Evolutionary conservation across 1,140 invertebrate genomes (phyloP).

Genomic region (Apis florea): DNA sequence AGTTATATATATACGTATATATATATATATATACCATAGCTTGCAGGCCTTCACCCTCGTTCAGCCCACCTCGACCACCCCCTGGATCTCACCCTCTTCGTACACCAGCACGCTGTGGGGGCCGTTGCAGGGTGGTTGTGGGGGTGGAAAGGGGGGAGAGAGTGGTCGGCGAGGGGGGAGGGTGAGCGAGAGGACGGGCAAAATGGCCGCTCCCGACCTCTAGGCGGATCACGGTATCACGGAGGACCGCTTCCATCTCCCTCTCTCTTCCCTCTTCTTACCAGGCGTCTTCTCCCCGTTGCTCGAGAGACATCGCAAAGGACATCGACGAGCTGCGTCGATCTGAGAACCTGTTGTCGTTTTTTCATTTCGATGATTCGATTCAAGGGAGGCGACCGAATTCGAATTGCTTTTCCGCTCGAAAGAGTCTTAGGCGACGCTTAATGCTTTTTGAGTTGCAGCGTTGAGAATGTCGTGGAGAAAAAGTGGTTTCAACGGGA

Average conservation of each 20-base stretch:
- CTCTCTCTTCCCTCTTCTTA: neutral
- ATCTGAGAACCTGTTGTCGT: slow-evolving; percentile 28
- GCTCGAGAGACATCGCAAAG: slow-evolving; percentile 18
- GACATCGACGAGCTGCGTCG: slow-evolving; percentile 34
- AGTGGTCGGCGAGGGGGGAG: slow-evolving; percentile 21
- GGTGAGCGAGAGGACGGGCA: slow-evolving; percentile 57
- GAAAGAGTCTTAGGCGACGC: no score
- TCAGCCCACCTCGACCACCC: slow-evolving; percentile 66
- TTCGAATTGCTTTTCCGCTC: no score
- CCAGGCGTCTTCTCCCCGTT: neutral
- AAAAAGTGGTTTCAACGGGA: no score
- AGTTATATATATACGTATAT: neutral
- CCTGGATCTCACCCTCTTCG: slow-evolving; percentile 53
- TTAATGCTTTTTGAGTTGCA: no score
- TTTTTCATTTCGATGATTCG: no score
- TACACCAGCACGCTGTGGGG: slow-evolving; percentile 60
- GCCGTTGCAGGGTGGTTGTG: slow-evolving; percentile 61
- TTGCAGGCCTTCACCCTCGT: slow-evolving; percentile 74
- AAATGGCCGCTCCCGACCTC: slow-evolving; percentile 76
- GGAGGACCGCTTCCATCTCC: slow-evolving; percentile 51
- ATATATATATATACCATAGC: slow-evolving; percentile 48
- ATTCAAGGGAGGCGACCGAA: no score
- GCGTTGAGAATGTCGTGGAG: no score
- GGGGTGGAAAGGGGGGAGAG: slow-evolving; percentile 16
- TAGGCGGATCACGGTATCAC: slow-evolving; percentile 73